Evolutionary conservation across 30 jellyfish, hydroid and myxozoan species (phyloP), one percentile per base, ranked within the genome.

Genomic region (Cassiopea xamachana): DNA sequence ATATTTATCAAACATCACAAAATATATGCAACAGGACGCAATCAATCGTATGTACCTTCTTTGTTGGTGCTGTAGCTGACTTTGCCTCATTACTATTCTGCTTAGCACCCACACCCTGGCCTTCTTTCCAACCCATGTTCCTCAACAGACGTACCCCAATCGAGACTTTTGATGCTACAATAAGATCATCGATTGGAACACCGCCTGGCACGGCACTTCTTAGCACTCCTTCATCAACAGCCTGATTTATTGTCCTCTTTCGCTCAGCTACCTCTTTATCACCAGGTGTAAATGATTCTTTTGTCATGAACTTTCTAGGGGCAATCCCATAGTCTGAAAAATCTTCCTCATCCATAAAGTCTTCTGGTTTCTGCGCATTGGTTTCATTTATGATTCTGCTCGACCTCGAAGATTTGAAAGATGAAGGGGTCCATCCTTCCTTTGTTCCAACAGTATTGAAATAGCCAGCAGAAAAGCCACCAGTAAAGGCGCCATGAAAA

Each of bases 41-140:
- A 27, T 27, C 39, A 27, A 27, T 27, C 39, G 39, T 27, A 6
- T 55, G 7, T 27, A 71, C 80, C 55, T 71, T 71, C 39, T 71
- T 71, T n/a, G 55, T 15, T 2, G 55, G 51, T 16, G 50, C 15
- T 16, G 50, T 2, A 16, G 80, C 7, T 16, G 49, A 10, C 46
- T 81, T 81, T 46, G 80, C 46, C 62, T 17, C 81, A 1, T 27
- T 19, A 10, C 46, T 13, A 46, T 83, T 78, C 60, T 67, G 82
- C 70, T 96, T 96, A 46, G 94, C 99, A 5, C 99, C 99, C 76
- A 97, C 88, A 16, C 99, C 99, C 77, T 94, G 98, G 8, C 99
- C 99, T 45, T 82, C 99, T 74, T 93, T 97, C 99, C 99, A 97
- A 8, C 99, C 99, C 98, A 97, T 97, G 75, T 77, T 89, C 77